Evolutionary conservation across 2,888 invertebrate genomes (phyloP), one percentile per base, ranked within the genome.

Genomic region (Acrobeloides nanus): DNA sequence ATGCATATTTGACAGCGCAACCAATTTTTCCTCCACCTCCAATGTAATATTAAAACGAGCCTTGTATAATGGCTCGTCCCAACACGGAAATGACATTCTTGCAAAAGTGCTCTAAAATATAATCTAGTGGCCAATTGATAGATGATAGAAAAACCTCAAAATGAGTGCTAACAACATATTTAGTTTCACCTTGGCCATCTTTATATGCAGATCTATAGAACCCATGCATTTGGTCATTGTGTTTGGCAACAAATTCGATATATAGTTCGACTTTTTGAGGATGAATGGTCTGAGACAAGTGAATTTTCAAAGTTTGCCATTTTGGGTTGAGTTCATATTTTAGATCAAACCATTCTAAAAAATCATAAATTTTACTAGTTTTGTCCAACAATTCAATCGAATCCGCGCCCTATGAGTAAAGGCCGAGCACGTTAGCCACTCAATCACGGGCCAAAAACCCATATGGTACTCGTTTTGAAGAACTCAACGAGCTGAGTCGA

Each of bases 1-100:
- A 35, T 53, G 35, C 92, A 92, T 93, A 76, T 95, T 95, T 21
- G 90, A 92, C 43, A 95, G 80, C 25, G 89, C 89, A 4, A 87
- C 85, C 57, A 84, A 80, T 72, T 85, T 82, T 49, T 82, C 80
- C 21, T 88, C 87, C 43, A 89, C 87, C 51, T 83, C 80, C 15
- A 95, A 77, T 0, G 84, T 83, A 55, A 95, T 85, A 74, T 82
- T 80, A 77, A 85, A 89, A n/a, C 82, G 84, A 0, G 89, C 86
- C 51, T 89, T 89, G 77, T 84, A 82, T 31, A 82, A 81, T 0
- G 89, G 89, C 76, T 89, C 89, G 75, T 89, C 89, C 77, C 87
- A 89, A 75, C 88, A 89, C 0, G 89, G 89, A 77, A 90, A 88
- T 0, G 85, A 86, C 58, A 82, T 79, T 24, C 89, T 80, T 0